Percentiles rank a stretch among this genome's conserved stretches.
Evolutionary conservation across 2,113 vertebrate genomes (phyloP).

Genomic region (Tringa solitaria): DNA sequence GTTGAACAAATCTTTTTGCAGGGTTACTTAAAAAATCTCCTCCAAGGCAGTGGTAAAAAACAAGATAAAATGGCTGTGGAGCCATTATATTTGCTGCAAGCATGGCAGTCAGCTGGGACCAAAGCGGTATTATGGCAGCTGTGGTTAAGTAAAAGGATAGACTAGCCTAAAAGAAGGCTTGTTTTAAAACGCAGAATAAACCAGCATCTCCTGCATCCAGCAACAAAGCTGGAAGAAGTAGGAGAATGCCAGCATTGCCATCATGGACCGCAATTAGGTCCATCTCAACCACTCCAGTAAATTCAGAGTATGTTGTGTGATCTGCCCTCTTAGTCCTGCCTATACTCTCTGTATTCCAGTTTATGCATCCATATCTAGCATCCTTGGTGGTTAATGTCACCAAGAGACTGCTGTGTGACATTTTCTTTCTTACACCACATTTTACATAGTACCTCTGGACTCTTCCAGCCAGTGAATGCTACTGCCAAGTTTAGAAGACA

Average conservation of each 20-base stretch:
- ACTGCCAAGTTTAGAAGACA: neutral
- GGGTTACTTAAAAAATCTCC: neutral
- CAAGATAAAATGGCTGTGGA: neutral
- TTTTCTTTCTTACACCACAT: neutral
- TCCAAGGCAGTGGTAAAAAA: neutral
- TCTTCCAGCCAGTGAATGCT: neutral
- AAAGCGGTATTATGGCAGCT: neutral
- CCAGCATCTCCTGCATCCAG: neutral
- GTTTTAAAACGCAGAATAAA: neutral
- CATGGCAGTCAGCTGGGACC: neutral
- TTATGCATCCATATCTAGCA: neutral
- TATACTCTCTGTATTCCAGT: neutral
- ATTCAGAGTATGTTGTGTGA: neutral
- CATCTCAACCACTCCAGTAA: neutral
- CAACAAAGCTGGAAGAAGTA: neutral
- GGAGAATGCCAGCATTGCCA: neutral
- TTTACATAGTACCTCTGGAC: neutral
- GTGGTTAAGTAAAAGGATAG: neutral
- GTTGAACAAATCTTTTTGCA: neutral
- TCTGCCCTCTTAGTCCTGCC: neutral
- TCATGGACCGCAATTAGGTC: accelerated
- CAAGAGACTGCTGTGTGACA: neutral
- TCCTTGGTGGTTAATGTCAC: neutral
- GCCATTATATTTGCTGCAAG: neutral
- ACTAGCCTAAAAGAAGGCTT: neutral